phyloP scores from a whole-genome alignment of 2,113 vertebrate genomes.

The Eira barbara region DNA sequence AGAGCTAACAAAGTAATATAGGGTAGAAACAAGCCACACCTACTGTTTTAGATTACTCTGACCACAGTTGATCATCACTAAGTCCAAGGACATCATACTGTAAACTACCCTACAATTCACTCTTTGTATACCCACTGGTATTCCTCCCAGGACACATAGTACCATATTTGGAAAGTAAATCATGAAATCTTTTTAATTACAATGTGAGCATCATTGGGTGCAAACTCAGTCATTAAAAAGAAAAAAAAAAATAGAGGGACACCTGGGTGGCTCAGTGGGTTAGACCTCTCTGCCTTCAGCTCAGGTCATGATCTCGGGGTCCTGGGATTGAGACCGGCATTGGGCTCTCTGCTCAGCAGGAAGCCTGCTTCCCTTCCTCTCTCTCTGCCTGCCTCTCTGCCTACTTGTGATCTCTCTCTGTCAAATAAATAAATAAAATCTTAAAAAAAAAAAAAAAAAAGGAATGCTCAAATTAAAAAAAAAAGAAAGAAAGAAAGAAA shows the following conservation, averaged over 20 bases:
- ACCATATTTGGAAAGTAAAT: conserved; percentile 53
- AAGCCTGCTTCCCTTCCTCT: no score
- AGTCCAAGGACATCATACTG: not conserved
- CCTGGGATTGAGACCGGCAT: no score
- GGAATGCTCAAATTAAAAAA: not conserved
- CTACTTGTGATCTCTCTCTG: no score
- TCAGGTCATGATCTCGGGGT: no score
- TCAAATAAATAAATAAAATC: no score
- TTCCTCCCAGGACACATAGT: conserved; percentile 41
- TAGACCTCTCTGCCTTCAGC: no score
- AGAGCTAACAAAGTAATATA: not conserved
- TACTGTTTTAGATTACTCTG: conserved; percentile 38
- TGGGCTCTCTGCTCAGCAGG: no score
- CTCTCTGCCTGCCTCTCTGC: no score
- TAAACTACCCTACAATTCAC: not conserved
- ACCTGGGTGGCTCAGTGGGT: no score
- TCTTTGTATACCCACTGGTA: not conserved
- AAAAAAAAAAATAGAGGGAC: conserved; percentile 37
- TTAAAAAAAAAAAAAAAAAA: conserved; percentile 62
- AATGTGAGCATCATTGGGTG: conserved; percentile 48
- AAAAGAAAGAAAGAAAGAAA: not conserved
- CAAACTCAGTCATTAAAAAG: conserved; percentile 50
- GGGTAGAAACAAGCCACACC: not conserved
- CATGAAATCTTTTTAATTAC: conserved; percentile 41
- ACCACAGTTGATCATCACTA: conserved; percentile 11